phyloP scores from a whole-genome alignment of 2,888 invertebrate species.

The Eupithecia pulchellata region DNA sequence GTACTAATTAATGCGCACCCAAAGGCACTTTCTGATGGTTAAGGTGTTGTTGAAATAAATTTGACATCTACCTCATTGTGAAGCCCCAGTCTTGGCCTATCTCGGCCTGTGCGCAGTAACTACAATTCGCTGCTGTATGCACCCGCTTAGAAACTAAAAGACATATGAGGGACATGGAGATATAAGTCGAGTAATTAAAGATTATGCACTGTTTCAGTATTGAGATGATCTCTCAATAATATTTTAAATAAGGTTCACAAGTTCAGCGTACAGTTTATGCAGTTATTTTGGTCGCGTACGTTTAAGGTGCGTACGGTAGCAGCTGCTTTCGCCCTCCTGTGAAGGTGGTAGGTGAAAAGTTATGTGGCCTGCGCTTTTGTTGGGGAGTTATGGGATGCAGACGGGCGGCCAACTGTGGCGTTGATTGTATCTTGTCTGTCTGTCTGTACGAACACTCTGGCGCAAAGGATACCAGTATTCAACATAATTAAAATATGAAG shows the following conservation, averaged over 20 bases:
- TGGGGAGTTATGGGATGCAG: conserved; percentile 29
- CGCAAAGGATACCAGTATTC: neutral
- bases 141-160: too few relatives aligned
- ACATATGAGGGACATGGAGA: too few relatives aligned
- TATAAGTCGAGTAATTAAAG: too few relatives aligned
- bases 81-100: too few relatives aligned
- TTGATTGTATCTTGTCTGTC: conserved; percentile 29
- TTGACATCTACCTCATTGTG: too few relatives aligned
- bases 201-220: neutral
- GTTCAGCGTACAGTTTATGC: neutral
- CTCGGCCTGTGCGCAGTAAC: too few relatives aligned
- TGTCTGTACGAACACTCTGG: neutral
- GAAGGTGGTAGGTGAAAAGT: conserved; percentile 36
- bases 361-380: conserved; percentile 39
- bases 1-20: too few relatives aligned
- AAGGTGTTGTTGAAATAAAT: too few relatives aligned
- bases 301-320: neutral
- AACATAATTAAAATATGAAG: neutral
- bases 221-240: neutral
- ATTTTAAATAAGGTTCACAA: neutral
- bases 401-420: conserved; percentile 21
- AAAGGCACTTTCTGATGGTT: too few relatives aligned
- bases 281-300: neutral
- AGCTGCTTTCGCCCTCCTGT: conserved; percentile 13
- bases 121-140: too few relatives aligned